phyloP scores from a whole-genome alignment of 2,888 invertebrate species.

The Lymantria monacha region DNA sequence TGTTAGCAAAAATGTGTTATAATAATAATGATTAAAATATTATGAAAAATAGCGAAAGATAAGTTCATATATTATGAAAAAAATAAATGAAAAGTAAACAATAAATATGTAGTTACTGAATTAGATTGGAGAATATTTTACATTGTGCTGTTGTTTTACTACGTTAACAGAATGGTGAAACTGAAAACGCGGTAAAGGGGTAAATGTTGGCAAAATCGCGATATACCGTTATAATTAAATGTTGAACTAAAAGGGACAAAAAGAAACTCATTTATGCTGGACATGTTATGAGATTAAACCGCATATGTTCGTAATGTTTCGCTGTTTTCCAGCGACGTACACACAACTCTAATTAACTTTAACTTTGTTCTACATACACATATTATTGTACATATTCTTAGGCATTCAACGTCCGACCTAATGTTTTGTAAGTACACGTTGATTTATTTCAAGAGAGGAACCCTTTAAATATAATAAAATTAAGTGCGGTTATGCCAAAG shows the following conservation, averaged over 20 bases:
- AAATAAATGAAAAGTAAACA: no score
- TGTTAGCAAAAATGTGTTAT: no score
- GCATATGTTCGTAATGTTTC: conserved; percentile 12
- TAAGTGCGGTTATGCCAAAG: no score
- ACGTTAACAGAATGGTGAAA: conserved; percentile 6
- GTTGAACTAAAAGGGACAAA: conserved; percentile 44
- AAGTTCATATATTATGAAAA: no score
- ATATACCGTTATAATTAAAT: conserved; percentile 46
- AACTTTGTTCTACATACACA: conserved; percentile 5
- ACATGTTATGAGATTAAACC: conserved; percentile 50
- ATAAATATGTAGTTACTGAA: no score
- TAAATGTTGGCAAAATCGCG: conserved; percentile 13
- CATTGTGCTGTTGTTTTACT: not conserved
- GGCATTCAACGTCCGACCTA: conserved; percentile 6
- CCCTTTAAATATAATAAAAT: conserved; percentile 3
- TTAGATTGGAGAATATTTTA: no score
- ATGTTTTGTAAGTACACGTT: conserved; percentile 23
- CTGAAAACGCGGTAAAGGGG: conserved; percentile 1
- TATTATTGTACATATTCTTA: not conserved
- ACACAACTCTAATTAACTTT: conserved; percentile 20
- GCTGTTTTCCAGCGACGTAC: conserved; percentile 9
- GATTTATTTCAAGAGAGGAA: conserved; percentile 14
- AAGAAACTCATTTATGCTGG: conserved; percentile 50
- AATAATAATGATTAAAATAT: no score
- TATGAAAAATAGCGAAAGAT: no score